Base-by-base conservation (phyloP, 2,113 vertebrate species). In the Hydrolagus affinis region DNA sequence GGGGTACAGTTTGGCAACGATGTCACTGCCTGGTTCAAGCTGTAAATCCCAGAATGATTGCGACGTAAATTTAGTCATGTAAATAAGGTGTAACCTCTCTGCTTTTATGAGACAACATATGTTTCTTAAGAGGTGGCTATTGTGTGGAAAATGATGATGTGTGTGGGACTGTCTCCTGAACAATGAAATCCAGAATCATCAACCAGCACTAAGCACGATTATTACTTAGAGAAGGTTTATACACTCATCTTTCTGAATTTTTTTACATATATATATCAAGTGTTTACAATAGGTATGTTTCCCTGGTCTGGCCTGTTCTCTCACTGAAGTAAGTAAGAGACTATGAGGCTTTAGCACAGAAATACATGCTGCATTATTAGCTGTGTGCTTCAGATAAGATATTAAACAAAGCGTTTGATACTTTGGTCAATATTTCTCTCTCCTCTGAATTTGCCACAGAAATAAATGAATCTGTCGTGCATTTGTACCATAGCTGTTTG, bases 41-140 rank as follows among this genome's bases (percentile, higher is more conserved):
- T 83, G 62, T 83, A 68, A 66, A 66, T 83, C 32, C 78, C 78
- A 83, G 60, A 83, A 66, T 68, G 25, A 28, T 83, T 83, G 25
- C 32, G 60, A 66, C 78, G 66, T 19, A 10, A 83, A 28, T 14
- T 83, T 83, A 62, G 78, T 60, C 64, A 25, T 32, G 0, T 66
- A 1, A 10, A 28, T 28, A 68, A 66, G 78, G 78, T 28, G 30
- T 62, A 83, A 66, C 17, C 15, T 83, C 66, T 32, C 78, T 19
- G 25, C 64, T 64, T 66, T 83, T n/a, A 83, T 83, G 66, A 12
- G 28, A 19, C 78, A 83, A 83, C 59, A 0, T 15, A 32, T 30
- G 60, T 25, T 83, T 66, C 66, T 23, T 83, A 83, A 19, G 25
- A 83, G 59, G 23, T 62, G 19, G 14, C 66, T 32, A 66, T 9